A percentile compares a stretch with the other conserved stretches of the same genome.
phyloP scores from a whole-genome alignment of 2,888 invertebrate species.

The Acanthosepion esculentum region DNA sequence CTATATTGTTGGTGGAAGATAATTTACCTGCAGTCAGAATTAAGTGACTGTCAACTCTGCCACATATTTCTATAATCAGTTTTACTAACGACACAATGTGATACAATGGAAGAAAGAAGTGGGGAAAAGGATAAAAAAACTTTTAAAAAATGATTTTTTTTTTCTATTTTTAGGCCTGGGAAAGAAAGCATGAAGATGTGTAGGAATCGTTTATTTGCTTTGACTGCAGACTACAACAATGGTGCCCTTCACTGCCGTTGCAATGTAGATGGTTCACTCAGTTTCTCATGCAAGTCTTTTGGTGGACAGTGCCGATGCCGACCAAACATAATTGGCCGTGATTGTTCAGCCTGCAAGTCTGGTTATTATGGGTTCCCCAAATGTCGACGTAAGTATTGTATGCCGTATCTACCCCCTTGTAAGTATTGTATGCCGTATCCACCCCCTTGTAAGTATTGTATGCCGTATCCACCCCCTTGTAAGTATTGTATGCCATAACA shows the following conservation, averaged over 20 bases:
- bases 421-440: not conserved
- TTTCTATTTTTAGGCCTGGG: not conserved
- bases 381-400: conserved; percentile 80
- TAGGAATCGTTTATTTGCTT: conserved; percentile 90
- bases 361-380: conserved; percentile 97
- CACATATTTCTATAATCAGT: too few species aligned
- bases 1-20: too few species aligned
- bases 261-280: conserved; percentile 88
- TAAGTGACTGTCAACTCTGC: too few species aligned
- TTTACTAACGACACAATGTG: too few species aligned
- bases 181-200: conserved; percentile 80
- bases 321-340: conserved; percentile 92
- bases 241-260: conserved; percentile 93
- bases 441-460: too few species aligned
- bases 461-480: too few species aligned
- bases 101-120: too few species aligned
- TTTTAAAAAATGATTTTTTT: not conserved
- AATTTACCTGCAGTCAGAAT: too few species aligned
- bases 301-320: conserved; percentile 97
- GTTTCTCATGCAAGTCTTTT: conserved; percentile 91
- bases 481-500: too few species aligned
- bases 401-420: not conserved
- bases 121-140: too few species aligned
- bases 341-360: conserved; percentile 79
- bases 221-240: conserved; percentile 95